phyloP scores from a whole-genome alignment of 2,113 vertebrate genomes.

The Stigmatopora argus region DNA sequence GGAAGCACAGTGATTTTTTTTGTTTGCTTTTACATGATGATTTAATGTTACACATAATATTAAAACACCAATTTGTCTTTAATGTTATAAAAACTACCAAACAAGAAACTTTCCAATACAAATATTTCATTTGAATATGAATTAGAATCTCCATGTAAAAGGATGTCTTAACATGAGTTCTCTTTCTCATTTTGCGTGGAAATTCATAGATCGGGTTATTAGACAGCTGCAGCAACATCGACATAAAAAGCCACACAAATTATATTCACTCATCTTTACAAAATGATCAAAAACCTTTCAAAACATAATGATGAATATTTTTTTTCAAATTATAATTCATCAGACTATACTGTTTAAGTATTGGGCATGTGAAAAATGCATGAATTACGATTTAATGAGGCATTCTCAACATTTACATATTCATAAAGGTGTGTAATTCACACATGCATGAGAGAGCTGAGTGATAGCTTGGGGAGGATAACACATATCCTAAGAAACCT shows the following conservation, averaged over 20 bases:
- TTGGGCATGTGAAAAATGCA: conserved; percentile 75
- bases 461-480: conserved; percentile 69
- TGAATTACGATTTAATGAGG: conserved; percentile 82
- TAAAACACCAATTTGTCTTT: neutral
- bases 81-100: neutral
- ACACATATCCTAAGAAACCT: conserved; percentile 62
- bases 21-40: neutral
- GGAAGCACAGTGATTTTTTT: neutral
- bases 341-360: conserved; percentile 69
- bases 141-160: conserved; percentile 23
- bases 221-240: conserved; percentile 50
- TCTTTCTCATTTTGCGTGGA: conserved; percentile 32
- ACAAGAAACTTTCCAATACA: conserved; percentile 8
- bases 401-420: conserved; percentile 80
- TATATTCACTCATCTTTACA: conserved; percentile 61
- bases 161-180: conserved; percentile 40
- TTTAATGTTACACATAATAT: neutral
- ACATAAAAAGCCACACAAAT: conserved; percentile 49
- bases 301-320: conserved; percentile 68
- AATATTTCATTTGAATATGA: conserved; percentile 5
- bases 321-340: conserved; percentile 68
- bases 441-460: conserved; percentile 72
- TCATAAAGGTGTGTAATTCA: conserved; percentile 81
- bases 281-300: conserved; percentile 66
- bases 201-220: conserved; percentile 47